Percentiles rank a stretch among this genome's conserved stretches.
phyloP scores from a whole-genome alignment of 1,140 invertebrate genomes.

The Chrysomallon squamiferum region DNA sequence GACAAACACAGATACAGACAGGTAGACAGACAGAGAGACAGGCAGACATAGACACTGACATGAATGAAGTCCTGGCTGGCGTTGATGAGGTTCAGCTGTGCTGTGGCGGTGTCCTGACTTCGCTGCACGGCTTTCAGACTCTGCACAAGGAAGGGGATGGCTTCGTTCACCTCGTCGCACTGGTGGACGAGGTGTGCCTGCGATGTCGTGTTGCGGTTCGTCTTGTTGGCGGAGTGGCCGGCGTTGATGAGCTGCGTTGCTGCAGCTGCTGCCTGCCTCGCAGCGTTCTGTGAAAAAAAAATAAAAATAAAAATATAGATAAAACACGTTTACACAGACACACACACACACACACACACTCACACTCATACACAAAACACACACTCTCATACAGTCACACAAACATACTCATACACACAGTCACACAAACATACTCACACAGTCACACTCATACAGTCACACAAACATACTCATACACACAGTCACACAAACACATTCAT shows the following conservation, averaged over 20 bases:
- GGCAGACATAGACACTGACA: constrained; percentile 55
- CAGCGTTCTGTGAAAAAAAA: constrained; percentile 67
- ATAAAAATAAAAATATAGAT: neutral
- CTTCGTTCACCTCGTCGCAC: constrained; percentile 71
- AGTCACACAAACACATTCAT: no score
- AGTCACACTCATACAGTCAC: no score
- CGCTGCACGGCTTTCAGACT: constrained; percentile 78
- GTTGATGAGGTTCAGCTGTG: constrained; percentile 84
- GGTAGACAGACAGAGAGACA: no score
- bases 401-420: no score
- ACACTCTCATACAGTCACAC: no score
- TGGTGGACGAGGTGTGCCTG: constrained; percentile 54
- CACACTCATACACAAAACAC: no score
- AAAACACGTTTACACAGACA: no score
- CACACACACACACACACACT: no score
- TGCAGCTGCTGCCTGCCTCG: constrained; percentile 85
- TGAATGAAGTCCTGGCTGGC: constrained; percentile 86
- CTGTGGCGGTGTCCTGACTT: constrained; percentile 76
- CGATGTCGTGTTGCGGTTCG: constrained; percentile 76
- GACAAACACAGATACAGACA: no score
- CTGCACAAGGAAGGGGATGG: constrained; percentile 82
- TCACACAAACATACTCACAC: no score
- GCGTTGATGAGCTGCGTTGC: constrained; percentile 86
- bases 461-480: no score
- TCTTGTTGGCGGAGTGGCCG: constrained; percentile 69